A percentile compares a stretch with the other conserved stretches of the same genome.
Evolutionary conservation across 2,797 vertebrate species (phyloP).

Genomic region (Serranus cabrilla): DNA sequence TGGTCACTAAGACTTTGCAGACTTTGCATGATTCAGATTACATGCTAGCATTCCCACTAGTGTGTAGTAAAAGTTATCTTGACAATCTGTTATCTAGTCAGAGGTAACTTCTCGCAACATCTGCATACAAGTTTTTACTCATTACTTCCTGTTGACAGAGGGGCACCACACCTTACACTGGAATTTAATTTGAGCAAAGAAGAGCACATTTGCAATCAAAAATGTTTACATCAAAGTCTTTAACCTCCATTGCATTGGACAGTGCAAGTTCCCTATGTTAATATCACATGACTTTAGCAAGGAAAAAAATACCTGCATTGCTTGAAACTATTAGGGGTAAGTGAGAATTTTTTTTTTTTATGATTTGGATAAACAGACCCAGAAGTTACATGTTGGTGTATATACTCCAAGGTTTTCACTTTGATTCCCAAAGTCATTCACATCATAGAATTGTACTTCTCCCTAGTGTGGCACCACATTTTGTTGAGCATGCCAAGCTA

Average conservation of each 20-base stretch:
- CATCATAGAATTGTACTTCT: not conserved
- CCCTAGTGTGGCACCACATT: not conserved
- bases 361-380: not conserved
- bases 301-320: not conserved
- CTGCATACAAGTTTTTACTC: not conserved
- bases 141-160: not conserved
- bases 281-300: too few relatives aligned
- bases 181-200: not conserved
- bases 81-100: not conserved
- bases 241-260: not conserved
- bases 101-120: not conserved
- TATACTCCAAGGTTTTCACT: not conserved
- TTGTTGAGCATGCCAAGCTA: not conserved
- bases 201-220: not conserved
- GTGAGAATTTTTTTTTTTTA: not conserved
- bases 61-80: too few relatives aligned
- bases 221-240: not conserved
- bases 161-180: not conserved
- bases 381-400: not conserved
- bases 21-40: too few relatives aligned
- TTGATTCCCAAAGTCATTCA: not conserved
- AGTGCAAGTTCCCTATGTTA: not conserved
- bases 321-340: not conserved
- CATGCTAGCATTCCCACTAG: too few relatives aligned
- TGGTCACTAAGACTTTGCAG: not conserved